Base-by-base conservation (phyloP, 2,797 vertebrate species). In the Platalea minor region DNA sequence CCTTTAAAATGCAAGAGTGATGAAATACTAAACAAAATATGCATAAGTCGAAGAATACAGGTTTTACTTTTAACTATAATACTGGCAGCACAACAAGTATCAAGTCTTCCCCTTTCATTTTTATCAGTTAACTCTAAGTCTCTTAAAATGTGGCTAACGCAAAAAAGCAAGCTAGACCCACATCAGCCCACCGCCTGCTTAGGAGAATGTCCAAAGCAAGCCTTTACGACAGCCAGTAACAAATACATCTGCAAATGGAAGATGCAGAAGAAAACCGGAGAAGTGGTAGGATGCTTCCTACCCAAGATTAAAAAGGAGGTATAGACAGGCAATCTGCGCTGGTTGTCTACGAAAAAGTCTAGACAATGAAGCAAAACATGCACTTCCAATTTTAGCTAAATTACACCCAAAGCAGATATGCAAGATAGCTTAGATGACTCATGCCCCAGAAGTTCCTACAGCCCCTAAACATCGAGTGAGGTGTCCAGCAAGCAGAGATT, bases 1-100 rank as follows among this genome's bases (percentile, higher is more conserved):
- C 95, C 99, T 99, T 96, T 91, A 97, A 96, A 95, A 94, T 25
- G 35, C 21, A 94, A 82, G 14, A 79, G 29, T 28, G 16, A 80
- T 64, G 13, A 79, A 87, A 76, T 64, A 65, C 10, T 41, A n/a
- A 28, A 56, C 13, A 68, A 86, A 86, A 82, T 23, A 83, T 3
- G 2, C 2, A 0, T 9, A 50, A 70, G 33, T 77, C 39, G 78
- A 85, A 79, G 16, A 83, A 65, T 6, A 56, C 13, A 68, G 3
- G 16, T n/a, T 78, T 91, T 57, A 61, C 37, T 88, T 85, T 59
- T 53, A 43, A 50, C 61, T 23, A 33, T 13, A 45, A 45, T 70
- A 45, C 48, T 60, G 20, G 16, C 76, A 94, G 31, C 35, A 74
- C 9, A 79, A 84, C 7, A 70, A 74, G 19, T n/a, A 87, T 39